Evolutionary conservation across 2,888 invertebrate genomes (phyloP), one percentile per base, ranked within the genome.

Genomic region (Volucella zonaria): DNA sequence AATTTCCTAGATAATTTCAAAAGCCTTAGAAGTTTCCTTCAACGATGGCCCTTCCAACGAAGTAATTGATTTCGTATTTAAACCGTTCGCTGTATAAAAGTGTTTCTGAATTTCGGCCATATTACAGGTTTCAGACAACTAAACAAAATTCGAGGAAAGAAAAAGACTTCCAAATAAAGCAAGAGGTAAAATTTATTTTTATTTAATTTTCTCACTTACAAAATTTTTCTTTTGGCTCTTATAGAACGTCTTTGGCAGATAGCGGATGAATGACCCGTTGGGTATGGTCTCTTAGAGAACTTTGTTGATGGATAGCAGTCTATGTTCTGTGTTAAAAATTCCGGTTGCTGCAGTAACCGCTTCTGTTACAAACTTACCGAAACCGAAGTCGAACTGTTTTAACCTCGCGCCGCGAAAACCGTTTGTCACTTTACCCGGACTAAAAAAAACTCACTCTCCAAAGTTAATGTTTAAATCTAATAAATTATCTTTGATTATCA

Each of bases 391-490:
- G 23, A 4, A 12, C 31, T 11, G 23, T 54, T 54, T 23, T 11
- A 23, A 12, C 3, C 10, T 3, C 12, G 1, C 31, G 12, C 54
- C 54, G 54, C n/a, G 18, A 18, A 18, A 1, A 18, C 18, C 1
- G 18, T 18, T 54, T 54, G 4, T 12, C 54, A 31, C 31, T 31
- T 23, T 54, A 8, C 31, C 23, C 23, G 54, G 31, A 54, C 18
- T 18, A 54, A 54, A 54, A 54, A 54, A 54, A 54, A 54, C 54
- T 54, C 54, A 31, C 23, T 54, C 31, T 54, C 49, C 49, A 51
- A 51, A 15, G 49, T 51, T 51, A 18, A 18, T 18, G 18, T 18
- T 18, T 18, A 18, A 18, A 18, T 18, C 1, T 18, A 18, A 18
- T 1, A 18, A 18, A 18, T 18, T 18, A 1, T 18, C 18, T 18